These are phyloP conservation scores for Proteles cristata DNA, from an alignment of 2,113 vertebrate genomes.

Conservation along the genomic window DNA sequence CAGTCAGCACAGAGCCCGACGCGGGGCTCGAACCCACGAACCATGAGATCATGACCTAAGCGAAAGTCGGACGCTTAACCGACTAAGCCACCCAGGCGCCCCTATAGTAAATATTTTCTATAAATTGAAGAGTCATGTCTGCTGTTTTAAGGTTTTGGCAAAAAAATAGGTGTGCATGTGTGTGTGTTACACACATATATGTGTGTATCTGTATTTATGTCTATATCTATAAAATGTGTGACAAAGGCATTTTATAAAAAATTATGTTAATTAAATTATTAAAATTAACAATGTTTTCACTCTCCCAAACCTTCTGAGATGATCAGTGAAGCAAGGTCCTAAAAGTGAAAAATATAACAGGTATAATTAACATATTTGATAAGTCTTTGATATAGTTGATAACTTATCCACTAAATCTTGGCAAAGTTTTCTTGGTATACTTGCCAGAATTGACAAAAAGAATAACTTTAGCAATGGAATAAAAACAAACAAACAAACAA, in stretches of 20 bases:
- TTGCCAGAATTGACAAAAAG: neutral
- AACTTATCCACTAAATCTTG: neutral
- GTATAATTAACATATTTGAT: neutral
- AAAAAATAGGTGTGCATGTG: neutral
- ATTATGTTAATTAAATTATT: neutral
- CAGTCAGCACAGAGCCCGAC: no score
- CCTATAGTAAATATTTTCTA: neutral
- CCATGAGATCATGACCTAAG: no score
- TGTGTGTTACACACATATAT: neutral
- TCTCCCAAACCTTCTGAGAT: neutral
- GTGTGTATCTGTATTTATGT: neutral
- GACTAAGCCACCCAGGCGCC: no score
- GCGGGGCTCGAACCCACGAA: no score
- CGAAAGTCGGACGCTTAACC: no score
- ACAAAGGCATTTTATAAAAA: no score
- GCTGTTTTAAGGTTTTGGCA: neutral
- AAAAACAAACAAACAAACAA: neutral
- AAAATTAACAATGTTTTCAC: neutral
- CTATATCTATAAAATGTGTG: no score
- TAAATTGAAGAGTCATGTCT: neutral
- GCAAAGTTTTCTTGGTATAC: neutral
- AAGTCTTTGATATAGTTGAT: neutral
- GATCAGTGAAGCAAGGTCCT: neutral
- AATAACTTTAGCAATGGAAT: neutral
- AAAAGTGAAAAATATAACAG: neutral